Evolutionary conservation across 1,140 invertebrate genomes (phyloP), one percentile per base, ranked within the genome.

Genomic region (Uloborus diversus): DNA sequence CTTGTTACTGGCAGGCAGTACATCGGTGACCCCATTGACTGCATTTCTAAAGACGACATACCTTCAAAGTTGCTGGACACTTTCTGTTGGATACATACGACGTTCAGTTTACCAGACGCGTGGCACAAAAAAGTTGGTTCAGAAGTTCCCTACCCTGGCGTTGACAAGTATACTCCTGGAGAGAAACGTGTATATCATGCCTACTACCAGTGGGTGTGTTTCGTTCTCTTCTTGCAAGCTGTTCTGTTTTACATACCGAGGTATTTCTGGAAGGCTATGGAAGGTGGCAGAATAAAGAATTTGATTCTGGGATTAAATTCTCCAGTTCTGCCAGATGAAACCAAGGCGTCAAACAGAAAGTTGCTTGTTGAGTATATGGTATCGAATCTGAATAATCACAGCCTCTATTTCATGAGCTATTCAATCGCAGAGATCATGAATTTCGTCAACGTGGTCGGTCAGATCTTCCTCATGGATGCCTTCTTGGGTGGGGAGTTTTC

Each of bases 401-500:
- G 95, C 83, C 94, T 95, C 84, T 95, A 95, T 84, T 94, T 94
- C 4, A 93, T 92, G 86, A 89, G 93, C 0, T 96, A 82, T 37
- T 76, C 66, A 11, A 89, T 94, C 81, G 95, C 94, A 85, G 95
- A 96, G 87, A 86, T 86, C 1, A 84, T 89, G 32, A 88, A 88
- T 71, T 83, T 88, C 7, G 82, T 86, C 17, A 87, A 88, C 57
- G 86, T 88, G 90, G 88, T 95, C 37, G 89, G 91, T 4, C 94
- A 95, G 85, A 95, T 96, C 78, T 94, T 93, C 86, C 90, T 94
- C 84, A 89, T 94, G 64, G 93, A 96, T 83, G 88, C 89, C 9
- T 97, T 96, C 88, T 89, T 97, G 2, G 94, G 93, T 3, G 94
- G 94, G 49, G 91, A 94, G 35, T 97, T 97, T 85, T 88, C 95